Evolutionary conservation across 2,888 invertebrate species (phyloP), one percentile per base, ranked within the genome.

Genomic region (Drosophila glabriapex): DNA sequence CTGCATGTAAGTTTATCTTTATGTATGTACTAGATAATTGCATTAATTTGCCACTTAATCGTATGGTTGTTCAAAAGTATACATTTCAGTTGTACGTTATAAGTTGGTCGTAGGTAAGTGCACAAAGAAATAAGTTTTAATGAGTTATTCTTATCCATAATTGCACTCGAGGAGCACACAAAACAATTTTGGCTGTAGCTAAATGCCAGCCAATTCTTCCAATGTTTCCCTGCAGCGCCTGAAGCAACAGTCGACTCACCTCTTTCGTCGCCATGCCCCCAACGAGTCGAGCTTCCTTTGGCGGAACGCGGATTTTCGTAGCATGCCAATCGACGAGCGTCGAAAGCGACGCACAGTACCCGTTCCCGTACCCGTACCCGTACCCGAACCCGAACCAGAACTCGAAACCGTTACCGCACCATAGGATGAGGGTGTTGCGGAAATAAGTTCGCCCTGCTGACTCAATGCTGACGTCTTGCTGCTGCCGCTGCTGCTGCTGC

Each of bases 211-310:
- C 0, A 55, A 3, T 12, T 4, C 19, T 12, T 33, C 16, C 46
- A 22, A 7, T 7, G 19, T 7, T 19, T 3, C 19, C n/a, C 25
- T n/a, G 29, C 37, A 12, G 49, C 50, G 25, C 28, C 3, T 14
- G 22, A 19, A 22, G 25, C 46, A 19, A 25, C n/a, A 52, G 9
- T 28, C 31, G 37, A 90, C 90, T 92, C 90, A 93, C 93, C 93
- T 91, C 73, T 90, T 91, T 70, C 91, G 92, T 2, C 93, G 91
- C 89, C 88, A 91, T 31, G 86, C 78, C 52, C 91, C 91, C 66
- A 92, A 66, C 14, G 93, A 93, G 77, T 93, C 93, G 63, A 92
- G 86, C 79, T 93, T 93, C 61, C 92, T 91, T 73, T 93, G 91
- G n/a, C 93, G 92, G 76, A 93, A 93, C 49, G 92, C 93, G 55